Base-by-base conservation (phyloP, 2,113 vertebrate species). In the Fukomys damarensis region DNA sequence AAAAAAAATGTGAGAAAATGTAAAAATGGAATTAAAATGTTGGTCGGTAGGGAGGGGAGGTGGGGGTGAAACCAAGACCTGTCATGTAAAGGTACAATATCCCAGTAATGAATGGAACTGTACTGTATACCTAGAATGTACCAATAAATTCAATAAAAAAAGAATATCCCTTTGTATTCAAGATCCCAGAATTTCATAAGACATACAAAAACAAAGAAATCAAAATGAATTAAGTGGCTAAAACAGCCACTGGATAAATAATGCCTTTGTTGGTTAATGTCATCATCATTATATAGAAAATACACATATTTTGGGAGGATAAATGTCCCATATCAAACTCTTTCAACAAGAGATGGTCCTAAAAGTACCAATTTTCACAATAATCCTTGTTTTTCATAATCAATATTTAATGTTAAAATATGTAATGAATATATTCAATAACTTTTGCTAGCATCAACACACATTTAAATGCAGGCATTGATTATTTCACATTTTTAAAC, bases 381-480 rank as follows among this genome's bases (percentile, higher is more conserved):
- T 8, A 54, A 19, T 49, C 63, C 41, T 89, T 10, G 22, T 14
- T 77, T 93, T 88, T 87, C 35, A 58, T 1, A 90, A 52, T 70
- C 89, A 70, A 41, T 72, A 0, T 82, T 20, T 76, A 63, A 41
- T 86, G 81, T 93, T 41, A 46, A 56, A 88, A 41, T 86, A 82
- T 9, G 24, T 43, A 82, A 59, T 77, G 2, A 35, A 61, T 52
- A 11, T 0, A 70, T 19, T n/a, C 46, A 86, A 46, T 30, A 35
- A 22, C 63, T 74, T 93, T 79, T 80, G 12, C 88, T 74, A 59
- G n/a, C 52, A 76, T 46, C 13, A 65, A 26, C 2, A 24, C 0
- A 68, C 0, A 72, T 79, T 54, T 89, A 86, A 79, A 83, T 63
- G 54, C 72, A 5, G 0, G 0, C 41, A 89, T 59, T 81, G 70